phyloP scores from a whole-genome alignment of 2,888 invertebrate genomes.

The Ectropis crepuscularia region DNA sequence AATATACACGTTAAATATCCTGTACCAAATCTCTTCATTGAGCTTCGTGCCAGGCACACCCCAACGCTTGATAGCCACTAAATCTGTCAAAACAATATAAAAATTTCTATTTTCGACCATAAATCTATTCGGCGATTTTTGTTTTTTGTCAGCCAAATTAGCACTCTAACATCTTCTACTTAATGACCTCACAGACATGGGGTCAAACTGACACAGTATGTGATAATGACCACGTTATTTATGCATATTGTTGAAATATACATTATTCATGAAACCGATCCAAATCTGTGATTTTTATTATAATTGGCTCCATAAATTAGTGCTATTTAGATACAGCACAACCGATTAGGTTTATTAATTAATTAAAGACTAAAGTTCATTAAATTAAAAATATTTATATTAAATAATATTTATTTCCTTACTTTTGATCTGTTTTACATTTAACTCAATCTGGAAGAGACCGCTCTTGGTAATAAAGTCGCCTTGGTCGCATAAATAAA shows the following conservation, averaged over 20 bases:
- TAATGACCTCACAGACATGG: conserved; percentile 12
- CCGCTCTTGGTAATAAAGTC: too few species aligned
- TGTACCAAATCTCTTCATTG: too few species aligned
- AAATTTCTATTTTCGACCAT: not conserved
- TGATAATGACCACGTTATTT: conserved; percentile 13
- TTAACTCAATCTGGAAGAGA: too few species aligned
- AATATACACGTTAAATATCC: too few species aligned
- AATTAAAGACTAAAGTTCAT: not conserved
- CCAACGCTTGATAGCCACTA: too few species aligned
- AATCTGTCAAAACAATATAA: too few species aligned
- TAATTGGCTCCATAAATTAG: conserved; percentile 10
- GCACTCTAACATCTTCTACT: conserved; percentile 8
- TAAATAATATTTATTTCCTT: too few species aligned
- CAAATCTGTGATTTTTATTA: conserved; percentile 19
- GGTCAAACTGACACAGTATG: conserved; percentile 10
- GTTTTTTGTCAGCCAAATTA: conserved; percentile 20
- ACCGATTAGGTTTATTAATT: not conserved
- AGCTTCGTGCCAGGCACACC: too few species aligned
- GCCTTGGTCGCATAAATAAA: too few species aligned
- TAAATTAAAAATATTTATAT: too few species aligned
- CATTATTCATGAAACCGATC: conserved; percentile 14
- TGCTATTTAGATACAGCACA: not conserved
- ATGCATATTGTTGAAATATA: conserved; percentile 10
- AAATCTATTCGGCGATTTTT: conserved; percentile 6
- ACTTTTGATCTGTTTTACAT: too few species aligned